Evolutionary conservation across 2,888 invertebrate genomes (phyloP).

Genomic region (Seira ritae): DNA sequence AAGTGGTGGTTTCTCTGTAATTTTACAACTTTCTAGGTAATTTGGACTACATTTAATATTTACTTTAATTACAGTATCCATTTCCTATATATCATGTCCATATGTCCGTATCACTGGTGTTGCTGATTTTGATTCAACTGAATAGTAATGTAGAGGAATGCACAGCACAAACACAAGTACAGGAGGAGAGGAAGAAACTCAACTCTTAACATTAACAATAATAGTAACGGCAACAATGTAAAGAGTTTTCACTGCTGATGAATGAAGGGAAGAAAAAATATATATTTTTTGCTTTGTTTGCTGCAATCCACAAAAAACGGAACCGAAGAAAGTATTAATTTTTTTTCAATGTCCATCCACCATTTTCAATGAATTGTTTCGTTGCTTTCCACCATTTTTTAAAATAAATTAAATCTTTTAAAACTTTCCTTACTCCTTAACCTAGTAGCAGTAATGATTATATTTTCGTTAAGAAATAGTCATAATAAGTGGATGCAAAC

Average conservation of each 20-base stretch:
- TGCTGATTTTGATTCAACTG: neutral
- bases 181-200: neutral
- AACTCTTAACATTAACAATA: neutral
- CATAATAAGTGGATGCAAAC: conserved; percentile 42
- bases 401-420: too few relatives aligned
- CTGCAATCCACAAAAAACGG: neutral
- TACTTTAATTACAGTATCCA: neutral
- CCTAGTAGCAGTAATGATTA: conserved; percentile 57
- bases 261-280: neutral
- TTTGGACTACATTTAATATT: too few relatives aligned
- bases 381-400: neutral
- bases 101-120: neutral
- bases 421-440: conserved; percentile 61
- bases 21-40: too few relatives aligned
- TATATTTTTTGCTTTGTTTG: neutral
- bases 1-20: too few relatives aligned
- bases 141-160: neutral
- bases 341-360: neutral
- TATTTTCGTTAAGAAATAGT: conserved; percentile 49
- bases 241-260: too few relatives aligned
- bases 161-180: neutral
- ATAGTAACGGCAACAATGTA: neutral
- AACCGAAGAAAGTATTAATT: neutral
- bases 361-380: neutral
- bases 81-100: neutral